A percentile compares a stretch with the other conserved stretches of the same genome.
Conservation (phyloP, 2,797 vertebrate genomes). For the Otus scops region DNA sequence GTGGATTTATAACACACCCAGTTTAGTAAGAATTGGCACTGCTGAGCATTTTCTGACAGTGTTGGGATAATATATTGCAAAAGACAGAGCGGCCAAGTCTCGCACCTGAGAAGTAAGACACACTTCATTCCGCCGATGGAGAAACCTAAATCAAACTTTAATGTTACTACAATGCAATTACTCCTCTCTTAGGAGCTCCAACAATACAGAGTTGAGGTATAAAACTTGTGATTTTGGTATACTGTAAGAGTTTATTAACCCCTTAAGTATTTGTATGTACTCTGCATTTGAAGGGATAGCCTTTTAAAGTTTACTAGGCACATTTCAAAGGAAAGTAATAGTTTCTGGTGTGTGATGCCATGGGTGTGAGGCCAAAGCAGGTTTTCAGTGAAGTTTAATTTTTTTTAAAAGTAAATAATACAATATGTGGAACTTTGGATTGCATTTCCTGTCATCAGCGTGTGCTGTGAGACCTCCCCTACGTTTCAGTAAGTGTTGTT, state of each 20-base stretch:
- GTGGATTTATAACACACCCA: slow-evolving; percentile 68
- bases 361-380: slow-evolving; percentile 28
- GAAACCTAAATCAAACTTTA: slow-evolving; percentile 69
- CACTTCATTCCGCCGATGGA: slow-evolving; percentile 55
- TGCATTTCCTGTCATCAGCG: background rate
- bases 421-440: slow-evolving; percentile 8
- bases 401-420: slow-evolving; percentile 21
- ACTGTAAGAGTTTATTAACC: slow-evolving; percentile 55
- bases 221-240: slow-evolving; percentile 28
- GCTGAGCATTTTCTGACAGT: slow-evolving; percentile 51
- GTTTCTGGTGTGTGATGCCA: slow-evolving; percentile 23
- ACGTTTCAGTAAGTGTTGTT: background rate
- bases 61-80: slow-evolving; percentile 64
- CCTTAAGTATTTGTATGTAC: slow-evolving; percentile 35
- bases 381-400: background rate
- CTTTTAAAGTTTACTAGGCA: slow-evolving; percentile 27
- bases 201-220: background rate
- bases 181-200: slow-evolving; percentile 20
- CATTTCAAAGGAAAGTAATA: slow-evolving; percentile 19
- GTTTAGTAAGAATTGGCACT: slow-evolving; percentile 68
- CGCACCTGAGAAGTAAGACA: slow-evolving; percentile 70
- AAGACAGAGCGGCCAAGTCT: slow-evolving; percentile 69
- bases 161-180: slow-evolving; percentile 15
- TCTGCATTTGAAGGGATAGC: background rate
- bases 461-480: background rate